phyloP scores from a whole-genome alignment of 2,113 vertebrate genomes.

The Perognathus longimembris region DNA sequence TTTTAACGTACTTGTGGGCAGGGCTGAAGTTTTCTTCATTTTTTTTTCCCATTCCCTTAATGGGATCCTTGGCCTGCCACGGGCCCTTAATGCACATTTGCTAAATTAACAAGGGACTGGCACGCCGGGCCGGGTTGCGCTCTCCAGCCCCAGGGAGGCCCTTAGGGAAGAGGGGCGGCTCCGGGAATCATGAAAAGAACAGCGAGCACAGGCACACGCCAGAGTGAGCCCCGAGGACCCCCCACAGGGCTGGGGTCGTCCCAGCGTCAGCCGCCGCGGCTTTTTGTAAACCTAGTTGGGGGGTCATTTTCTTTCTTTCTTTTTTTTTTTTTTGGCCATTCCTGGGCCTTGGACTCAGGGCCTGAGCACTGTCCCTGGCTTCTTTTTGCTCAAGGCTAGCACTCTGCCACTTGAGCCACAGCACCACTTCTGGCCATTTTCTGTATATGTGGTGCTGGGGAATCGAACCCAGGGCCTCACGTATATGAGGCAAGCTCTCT shows the following conservation, averaged over 20 bases:
- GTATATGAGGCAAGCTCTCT: too few species aligned
- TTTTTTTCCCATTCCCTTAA: slow-evolving; percentile 57
- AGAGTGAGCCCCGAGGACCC: background rate
- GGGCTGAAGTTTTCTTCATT: slow-evolving; percentile 19
- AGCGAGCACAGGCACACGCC: background rate
- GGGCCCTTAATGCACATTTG: background rate
- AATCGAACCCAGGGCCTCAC: too few species aligned
- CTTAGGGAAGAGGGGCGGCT: background rate
- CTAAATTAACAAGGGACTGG: slow-evolving; percentile 30
- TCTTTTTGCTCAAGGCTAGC: too few species aligned
- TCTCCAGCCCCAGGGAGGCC: background rate
- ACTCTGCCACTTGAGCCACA: too few species aligned
- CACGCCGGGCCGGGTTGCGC: background rate
- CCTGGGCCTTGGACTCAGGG: too few species aligned
- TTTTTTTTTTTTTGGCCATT: too few species aligned
- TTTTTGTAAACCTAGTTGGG: background rate
- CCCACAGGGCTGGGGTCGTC: background rate
- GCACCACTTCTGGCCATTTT: too few species aligned
- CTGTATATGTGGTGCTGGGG: too few species aligned
- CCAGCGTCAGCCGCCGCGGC: background rate
- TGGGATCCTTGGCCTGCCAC: slow-evolving; percentile 31
- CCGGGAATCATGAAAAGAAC: background rate
- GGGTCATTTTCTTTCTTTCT: too few species aligned
- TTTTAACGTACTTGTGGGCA: slow-evolving; percentile 48
- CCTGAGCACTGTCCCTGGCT: too few species aligned